Base-by-base conservation (phyloP, 1,140 invertebrate species). In the Drosophila grimshawi region DNA sequence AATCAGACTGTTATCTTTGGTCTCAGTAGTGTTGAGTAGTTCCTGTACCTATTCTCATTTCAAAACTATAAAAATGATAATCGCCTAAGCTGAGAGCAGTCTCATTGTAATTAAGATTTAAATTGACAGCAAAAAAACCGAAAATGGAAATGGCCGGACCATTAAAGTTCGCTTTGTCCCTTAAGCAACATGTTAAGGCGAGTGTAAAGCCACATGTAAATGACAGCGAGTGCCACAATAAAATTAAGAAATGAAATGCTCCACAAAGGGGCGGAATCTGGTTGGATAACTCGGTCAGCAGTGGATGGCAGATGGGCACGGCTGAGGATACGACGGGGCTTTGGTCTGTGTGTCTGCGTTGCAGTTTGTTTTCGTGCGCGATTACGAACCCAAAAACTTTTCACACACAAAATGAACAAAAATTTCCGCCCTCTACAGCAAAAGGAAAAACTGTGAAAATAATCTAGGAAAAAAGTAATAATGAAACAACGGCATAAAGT, bases 161-260 rank as follows among this genome's bases (percentile, higher is more conserved):
- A 59, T 67, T 60, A 60, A 72, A 66, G 60, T 27, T 53, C 46
- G 64, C 70, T 73, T 60, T 73, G 70, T 66, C 62, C 57, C 35
- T 51, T 49, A 11, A 29, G 11, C 53, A 70, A 55, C 8, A 71
- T 48, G 41, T 59, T 35, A 48, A 55, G 56, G 49, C 63, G 53
- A 39, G 64, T 60, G 43, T 61, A 68, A 41, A 66, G 70, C 49
- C 46, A 49, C 55, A 67, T 66, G 48, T 53, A 55, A 67, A 73
- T 67, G 56, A 52, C 68, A 35, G 33, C 27, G 53, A 52, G 49
- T 33, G 45, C 43, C 53, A 57, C 69, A 65, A 61, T 73, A 73
- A 73, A 73, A 73, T 73, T 73, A 73, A 68, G 64, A 73, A 67
- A 73, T 61, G 41, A 73, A 73, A 49, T 73, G 70, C 41, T 56